phyloP scores from a whole-genome alignment of 2,888 invertebrate genomes.

The Galeruca laticollis region DNA sequence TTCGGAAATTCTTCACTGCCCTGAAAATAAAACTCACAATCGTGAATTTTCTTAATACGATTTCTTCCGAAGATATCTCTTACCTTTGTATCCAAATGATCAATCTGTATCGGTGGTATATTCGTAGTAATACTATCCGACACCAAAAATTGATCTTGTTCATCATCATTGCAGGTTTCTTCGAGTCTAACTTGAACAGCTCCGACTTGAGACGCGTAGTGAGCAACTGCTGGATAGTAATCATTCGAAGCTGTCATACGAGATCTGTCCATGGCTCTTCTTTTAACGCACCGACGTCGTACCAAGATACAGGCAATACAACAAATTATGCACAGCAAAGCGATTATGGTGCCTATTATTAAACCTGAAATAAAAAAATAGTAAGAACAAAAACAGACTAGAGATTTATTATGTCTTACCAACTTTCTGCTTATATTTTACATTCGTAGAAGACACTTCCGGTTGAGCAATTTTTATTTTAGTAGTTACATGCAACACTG shows the following conservation, averaged over 20 bases:
- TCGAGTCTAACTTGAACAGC: slow-evolving; percentile 57
- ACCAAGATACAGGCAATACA: slow-evolving; percentile 68
- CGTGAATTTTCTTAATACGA: background rate
- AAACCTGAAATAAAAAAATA: slow-evolving; percentile 64
- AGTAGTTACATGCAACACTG: slow-evolving; percentile 52
- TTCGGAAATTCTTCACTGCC: slow-evolving; percentile 68
- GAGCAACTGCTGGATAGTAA: slow-evolving; percentile 57
- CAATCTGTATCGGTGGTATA: slow-evolving; percentile 55
- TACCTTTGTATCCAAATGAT: slow-evolving; percentile 73
- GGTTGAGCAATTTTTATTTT: slow-evolving; percentile 34
- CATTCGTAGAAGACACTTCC: slow-evolving; percentile 25
- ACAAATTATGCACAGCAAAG: slow-evolving; percentile 65
- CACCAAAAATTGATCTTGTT: slow-evolving; percentile 64
- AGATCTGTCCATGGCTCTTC: slow-evolving; percentile 53
- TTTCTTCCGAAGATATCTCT: slow-evolving; percentile 8
- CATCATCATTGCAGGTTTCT: slow-evolving; percentile 55
- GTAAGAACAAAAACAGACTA: slow-evolving; percentile 19
- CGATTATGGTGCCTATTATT: slow-evolving; percentile 67
- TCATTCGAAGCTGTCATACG: slow-evolving; percentile 54
- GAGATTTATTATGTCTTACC: slow-evolving; percentile 50
- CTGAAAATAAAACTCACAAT: slow-evolving; percentile 50
- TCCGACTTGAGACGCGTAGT: slow-evolving; percentile 54
- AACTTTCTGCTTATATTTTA: slow-evolving; percentile 58
- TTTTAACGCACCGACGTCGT: slow-evolving; percentile 64
- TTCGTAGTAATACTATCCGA: slow-evolving; percentile 61